Conservation (phyloP, 2,888 invertebrate genomes). For the Lepidocyrtoides sp. region DNA sequence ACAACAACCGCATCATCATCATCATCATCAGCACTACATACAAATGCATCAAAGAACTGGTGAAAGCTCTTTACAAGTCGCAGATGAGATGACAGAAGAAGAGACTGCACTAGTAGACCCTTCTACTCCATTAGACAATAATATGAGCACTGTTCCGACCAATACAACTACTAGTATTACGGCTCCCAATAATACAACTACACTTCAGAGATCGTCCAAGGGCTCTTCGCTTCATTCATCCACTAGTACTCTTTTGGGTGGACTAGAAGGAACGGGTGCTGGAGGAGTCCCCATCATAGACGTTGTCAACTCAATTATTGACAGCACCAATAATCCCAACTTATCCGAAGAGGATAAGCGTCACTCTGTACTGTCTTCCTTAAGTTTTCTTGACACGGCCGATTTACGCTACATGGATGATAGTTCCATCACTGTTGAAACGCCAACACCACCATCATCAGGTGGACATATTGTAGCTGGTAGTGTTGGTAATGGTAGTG, state of each 20-base stretch:
- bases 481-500: constrained; percentile 87
- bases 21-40: constrained; percentile 58
- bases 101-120: constrained; percentile 77
- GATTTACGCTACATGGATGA: constrained; percentile 97
- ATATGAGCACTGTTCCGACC: constrained; percentile 82
- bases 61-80: constrained; percentile 59
- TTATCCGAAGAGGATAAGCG: constrained; percentile 83
- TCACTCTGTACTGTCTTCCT: constrained; percentile 85
- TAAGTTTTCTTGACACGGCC: constrained; percentile 90
- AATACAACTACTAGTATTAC: constrained; percentile 61
- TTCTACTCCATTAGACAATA: constrained; percentile 81
- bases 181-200: constrained; percentile 60
- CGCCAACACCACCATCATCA: constrained; percentile 90
- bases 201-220: constrained; percentile 69
- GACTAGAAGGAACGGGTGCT: constrained; percentile 60
- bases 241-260: constrained; percentile 83
- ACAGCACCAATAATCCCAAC: constrained; percentile 86
- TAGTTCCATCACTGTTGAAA: constrained; percentile 94
- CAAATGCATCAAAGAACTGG: constrained; percentile 67
- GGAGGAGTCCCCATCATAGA: constrained; percentile 83
- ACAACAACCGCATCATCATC: constrained; percentile 42
- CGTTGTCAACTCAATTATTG: constrained; percentile 98
- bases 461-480: constrained; percentile 87
- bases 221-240: constrained; percentile 86
- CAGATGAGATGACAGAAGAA: constrained; percentile 76